Conservation (phyloP, 2,888 invertebrate species). For the Patella depressa region DNA sequence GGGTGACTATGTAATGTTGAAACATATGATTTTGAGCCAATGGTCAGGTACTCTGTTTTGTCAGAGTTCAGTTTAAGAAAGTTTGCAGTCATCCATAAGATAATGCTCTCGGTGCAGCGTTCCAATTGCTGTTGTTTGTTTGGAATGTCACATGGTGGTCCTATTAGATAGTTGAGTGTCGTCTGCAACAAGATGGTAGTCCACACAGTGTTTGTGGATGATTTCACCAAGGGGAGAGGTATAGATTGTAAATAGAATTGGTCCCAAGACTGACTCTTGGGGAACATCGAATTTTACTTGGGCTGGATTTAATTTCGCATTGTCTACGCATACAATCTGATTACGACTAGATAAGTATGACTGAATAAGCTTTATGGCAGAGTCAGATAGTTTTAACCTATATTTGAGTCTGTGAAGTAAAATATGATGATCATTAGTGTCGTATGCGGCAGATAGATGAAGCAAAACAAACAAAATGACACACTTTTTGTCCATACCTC, state of each 20-base stretch:
- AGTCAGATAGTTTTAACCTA: background rate
- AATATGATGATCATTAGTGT: no score
- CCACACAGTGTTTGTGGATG: background rate
- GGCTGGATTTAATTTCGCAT: background rate
- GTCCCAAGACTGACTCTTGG: background rate
- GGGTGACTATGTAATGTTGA: no score
- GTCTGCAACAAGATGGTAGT: background rate
- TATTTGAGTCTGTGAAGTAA: background rate
- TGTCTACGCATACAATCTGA: background rate
- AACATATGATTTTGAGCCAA: no score
- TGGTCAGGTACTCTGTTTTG: no score
- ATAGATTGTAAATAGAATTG: background rate
- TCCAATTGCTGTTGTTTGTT: no score
- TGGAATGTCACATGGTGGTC: background rate
- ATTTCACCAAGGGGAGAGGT: background rate
- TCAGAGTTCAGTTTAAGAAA: no score
- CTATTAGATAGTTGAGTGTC: background rate
- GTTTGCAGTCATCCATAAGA: no score
- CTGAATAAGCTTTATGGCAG: background rate
- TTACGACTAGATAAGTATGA: background rate
- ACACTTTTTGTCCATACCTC: no score
- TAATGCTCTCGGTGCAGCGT: no score
- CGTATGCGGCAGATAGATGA: background rate
- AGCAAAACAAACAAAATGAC: background rate
- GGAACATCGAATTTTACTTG: background rate